Conservation (phyloP, 2,113 vertebrate genomes). For the Promerops cafer region DNA sequence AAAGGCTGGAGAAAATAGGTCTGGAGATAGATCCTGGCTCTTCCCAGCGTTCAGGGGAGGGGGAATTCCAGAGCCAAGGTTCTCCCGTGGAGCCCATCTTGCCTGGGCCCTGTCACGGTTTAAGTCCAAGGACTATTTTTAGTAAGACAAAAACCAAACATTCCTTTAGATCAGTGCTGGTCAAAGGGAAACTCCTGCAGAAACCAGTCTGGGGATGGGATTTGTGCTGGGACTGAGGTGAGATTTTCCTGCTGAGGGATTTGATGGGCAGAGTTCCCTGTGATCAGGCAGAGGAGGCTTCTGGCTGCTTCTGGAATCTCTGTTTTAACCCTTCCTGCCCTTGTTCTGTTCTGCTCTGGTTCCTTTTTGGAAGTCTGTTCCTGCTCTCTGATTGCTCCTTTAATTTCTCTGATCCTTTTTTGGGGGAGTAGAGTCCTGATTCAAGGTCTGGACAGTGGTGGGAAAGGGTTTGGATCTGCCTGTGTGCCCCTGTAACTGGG, state of each 20-base stretch:
- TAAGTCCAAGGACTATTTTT: background rate
- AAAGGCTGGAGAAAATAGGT: background rate
- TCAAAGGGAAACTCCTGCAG: background rate
- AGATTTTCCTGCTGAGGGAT: background rate
- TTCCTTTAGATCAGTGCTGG: background rate
- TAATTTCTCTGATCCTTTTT: background rate
- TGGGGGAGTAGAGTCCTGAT: background rate
- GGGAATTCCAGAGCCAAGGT: background rate
- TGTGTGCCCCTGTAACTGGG: background rate
- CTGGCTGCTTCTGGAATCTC: background rate
- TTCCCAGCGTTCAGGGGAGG: background rate
- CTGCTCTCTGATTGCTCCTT: background rate
- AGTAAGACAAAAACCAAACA: background rate
- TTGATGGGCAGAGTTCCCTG: background rate
- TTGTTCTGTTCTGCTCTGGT: background rate
- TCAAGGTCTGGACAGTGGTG: background rate
- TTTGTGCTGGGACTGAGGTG: background rate
- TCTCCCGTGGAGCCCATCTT: background rate
- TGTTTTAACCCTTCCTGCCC: background rate
- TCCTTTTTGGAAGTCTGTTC: background rate
- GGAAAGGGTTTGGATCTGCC: background rate
- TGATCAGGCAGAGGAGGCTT: background rate
- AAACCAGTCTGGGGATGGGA: accelerated
- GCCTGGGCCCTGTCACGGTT: accelerated
- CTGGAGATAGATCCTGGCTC: background rate